Evolutionary conservation across 2,888 invertebrate genomes (phyloP), one percentile per base, ranked within the genome.

Genomic region (Aphodius sticticus): DNA sequence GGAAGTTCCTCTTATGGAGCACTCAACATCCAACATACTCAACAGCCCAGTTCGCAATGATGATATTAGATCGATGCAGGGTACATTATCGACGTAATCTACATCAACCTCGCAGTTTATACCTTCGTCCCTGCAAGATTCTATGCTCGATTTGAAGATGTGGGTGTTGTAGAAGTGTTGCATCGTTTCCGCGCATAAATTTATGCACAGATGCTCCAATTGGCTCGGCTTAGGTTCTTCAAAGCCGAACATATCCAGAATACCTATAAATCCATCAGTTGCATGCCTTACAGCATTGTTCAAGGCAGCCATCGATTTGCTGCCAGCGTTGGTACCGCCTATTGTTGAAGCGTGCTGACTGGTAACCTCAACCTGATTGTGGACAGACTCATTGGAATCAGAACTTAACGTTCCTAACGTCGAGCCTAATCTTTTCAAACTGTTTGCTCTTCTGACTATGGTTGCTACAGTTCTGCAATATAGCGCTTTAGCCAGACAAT

Each of bases 91-190:
- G 81, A 96, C 96, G 90, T 97, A 98, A 88, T 96, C 96, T 80
- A 97, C 95, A 88, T 97, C 96, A 36, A 96, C 94, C 86, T 97
- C 96, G 88, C 95, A 95, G 78, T 94, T 92, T 84, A 98, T 97
- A 77, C 97, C 97, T 91, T 98, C 97, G 88, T 98, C 98, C 82
- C 96, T 92, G 86, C 97, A 97, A 78, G 97, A 96, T 90, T 98
- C 97, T 83, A 96, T 95, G 84, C 96, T 95, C 26, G 96, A 96
- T 89, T 97, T 97, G 90, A 98, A 98, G 85, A 98, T 97, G 90
- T 98, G 97, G 78, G 97, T 98, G 90, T 97, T 98, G 91, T 98
- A 98, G 89, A 97, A 98, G 89, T 98, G 98, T 89, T 98, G 98
- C 96, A 98, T 97, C 53, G 97, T 97, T 91, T 98, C 98, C 0